These are phyloP conservation scores for Diplodus puntazzo DNA, from an alignment of 2,797 vertebrate species.

Conservation along the genomic window DNA sequence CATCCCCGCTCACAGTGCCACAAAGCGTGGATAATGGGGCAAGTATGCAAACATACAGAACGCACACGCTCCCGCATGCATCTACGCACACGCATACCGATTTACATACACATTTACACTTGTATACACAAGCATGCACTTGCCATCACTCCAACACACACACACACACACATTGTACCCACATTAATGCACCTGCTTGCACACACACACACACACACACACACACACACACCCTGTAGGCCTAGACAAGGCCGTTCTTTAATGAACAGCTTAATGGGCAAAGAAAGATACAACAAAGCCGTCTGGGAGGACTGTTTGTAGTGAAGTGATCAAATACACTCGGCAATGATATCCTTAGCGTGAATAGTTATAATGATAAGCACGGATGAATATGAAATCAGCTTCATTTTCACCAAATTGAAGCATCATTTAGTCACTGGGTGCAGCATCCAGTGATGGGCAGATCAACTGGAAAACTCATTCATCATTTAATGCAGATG, in stretches of 20 bases:
- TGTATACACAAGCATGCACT: constrained; percentile 26
- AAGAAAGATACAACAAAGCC: constrained; percentile 79
- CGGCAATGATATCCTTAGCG: constrained; percentile 66
- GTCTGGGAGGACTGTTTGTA: constrained; percentile 77
- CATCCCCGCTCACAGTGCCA: constrained; percentile 61
- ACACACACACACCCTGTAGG: constrained; percentile 62
- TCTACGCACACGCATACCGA: constrained; percentile 31
- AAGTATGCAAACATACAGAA: constrained; percentile 66
- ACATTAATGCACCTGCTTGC: constrained; percentile 30
- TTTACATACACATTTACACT: constrained; percentile 26
- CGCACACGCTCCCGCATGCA: constrained; percentile 41
- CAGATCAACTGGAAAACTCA: constrained; percentile 59
- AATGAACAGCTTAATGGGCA: constrained; percentile 81
- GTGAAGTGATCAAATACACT: constrained; percentile 77
- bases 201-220: constrained; percentile 14
- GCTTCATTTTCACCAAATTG: constrained; percentile 63
- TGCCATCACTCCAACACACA: constrained; percentile 15
- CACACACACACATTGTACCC: not conserved
- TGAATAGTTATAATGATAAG: constrained; percentile 71
- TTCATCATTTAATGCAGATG: constrained; percentile 57
- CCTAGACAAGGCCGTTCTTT: constrained; percentile 74
- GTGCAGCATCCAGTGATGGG: constrained; percentile 50
- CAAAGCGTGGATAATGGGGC: constrained; percentile 70
- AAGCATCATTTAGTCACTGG: constrained; percentile 58
- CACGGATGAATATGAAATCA: constrained; percentile 71